Evolutionary conservation across 2,113 vertebrate species (phyloP).

Genomic region (Percina caprodes): DNA sequence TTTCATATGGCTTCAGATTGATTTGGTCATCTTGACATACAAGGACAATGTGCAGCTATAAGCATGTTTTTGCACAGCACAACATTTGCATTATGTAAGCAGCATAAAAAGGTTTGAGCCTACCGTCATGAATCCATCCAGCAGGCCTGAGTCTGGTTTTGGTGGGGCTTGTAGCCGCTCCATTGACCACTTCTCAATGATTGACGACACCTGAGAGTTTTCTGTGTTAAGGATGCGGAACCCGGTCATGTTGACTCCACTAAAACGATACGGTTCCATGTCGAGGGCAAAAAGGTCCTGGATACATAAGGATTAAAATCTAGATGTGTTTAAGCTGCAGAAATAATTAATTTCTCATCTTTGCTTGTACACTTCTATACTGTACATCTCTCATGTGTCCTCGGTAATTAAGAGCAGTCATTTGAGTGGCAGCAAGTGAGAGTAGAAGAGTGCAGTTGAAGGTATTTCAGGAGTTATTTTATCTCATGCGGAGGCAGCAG

Average conservation of each 20-base stretch:
- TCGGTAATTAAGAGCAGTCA: conserved; percentile 21
- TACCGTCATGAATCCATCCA: conserved; percentile 99
- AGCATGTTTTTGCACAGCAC: conserved; percentile 42
- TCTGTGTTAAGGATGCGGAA: conserved; percentile 97
- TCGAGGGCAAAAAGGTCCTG: conserved; percentile 97
- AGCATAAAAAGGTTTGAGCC: conserved; percentile 30
- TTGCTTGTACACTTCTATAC: neutral
- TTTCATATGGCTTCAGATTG: conserved; percentile 11
- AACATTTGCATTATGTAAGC: neutral
- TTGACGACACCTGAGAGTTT: conserved; percentile 95
- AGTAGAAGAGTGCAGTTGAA: conserved; percentile 36
- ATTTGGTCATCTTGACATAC: conserved; percentile 23
- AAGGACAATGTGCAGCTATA: neutral
- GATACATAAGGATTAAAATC: conserved; percentile 20
- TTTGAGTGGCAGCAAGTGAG: conserved; percentile 29
- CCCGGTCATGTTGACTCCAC: conserved; percentile 98
- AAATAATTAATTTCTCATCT: neutral
- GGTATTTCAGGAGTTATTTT: conserved; percentile 55
- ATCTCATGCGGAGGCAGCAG: conserved; percentile 64
- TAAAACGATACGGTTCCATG: conserved; percentile 97
- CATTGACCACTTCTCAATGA: conserved; percentile 99
- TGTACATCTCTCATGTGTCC: neutral
- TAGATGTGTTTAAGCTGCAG: neutral
- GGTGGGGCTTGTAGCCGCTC: conserved; percentile 97
- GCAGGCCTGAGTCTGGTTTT: conserved; percentile 96